phyloP scores from a whole-genome alignment of 2,888 invertebrate genomes.

The Zaprionus bogoriensis region DNA sequence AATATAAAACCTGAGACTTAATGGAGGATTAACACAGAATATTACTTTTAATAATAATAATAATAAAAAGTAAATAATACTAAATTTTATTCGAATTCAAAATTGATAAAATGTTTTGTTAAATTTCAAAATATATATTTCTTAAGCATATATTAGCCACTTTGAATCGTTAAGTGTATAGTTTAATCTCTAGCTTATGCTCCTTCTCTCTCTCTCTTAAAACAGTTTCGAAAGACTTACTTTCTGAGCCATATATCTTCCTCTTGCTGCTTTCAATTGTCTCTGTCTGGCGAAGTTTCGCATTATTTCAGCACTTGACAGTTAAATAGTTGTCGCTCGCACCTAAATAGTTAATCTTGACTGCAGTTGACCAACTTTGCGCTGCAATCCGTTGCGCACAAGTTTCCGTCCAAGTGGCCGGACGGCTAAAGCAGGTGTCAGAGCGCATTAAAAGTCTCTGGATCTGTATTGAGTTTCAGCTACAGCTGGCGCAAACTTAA shows the following conservation, averaged over 20 bases:
- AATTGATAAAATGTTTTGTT: too few relatives aligned
- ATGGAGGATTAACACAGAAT: too few relatives aligned
- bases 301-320: constrained; percentile 12
- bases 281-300: neutral
- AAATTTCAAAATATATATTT: too few relatives aligned
- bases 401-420: constrained; percentile 28
- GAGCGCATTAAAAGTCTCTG: constrained; percentile 42
- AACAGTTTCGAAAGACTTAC: neutral
- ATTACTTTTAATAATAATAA: too few relatives aligned
- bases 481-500: constrained; percentile 14
- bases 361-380: constrained; percentile 21
- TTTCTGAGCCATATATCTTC: neutral
- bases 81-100: too few relatives aligned
- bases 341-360: constrained; percentile 27
- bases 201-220: too few relatives aligned
- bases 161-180: neutral
- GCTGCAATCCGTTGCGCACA: constrained; percentile 13
- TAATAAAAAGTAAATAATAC: too few relatives aligned
- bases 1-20: too few relatives aligned
- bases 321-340: constrained; percentile 11
- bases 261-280: neutral
- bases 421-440: constrained; percentile 51
- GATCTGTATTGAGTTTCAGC: constrained; percentile 19
- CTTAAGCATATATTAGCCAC: too few relatives aligned
- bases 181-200: neutral